phyloP scores from a whole-genome alignment of 2,113 vertebrate genomes.

The Indri indri region DNA sequence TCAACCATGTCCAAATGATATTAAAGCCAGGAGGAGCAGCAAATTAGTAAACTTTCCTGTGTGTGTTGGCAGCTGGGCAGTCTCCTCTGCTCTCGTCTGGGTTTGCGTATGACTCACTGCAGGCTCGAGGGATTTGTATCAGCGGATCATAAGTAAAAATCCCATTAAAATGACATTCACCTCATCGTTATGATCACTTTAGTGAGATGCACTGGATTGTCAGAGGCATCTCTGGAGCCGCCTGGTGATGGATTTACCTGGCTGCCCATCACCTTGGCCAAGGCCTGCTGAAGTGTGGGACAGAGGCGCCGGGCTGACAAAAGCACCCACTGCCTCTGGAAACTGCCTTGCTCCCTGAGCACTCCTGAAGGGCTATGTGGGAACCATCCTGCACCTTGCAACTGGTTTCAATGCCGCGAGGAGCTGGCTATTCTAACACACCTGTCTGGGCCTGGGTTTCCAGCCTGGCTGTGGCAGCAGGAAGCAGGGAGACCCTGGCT shows the following conservation, averaged over 20 bases:
- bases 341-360: neutral
- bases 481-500: neutral
- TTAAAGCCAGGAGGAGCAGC: neutral
- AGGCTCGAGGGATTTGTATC: neutral
- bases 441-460: neutral
- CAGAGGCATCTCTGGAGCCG: constrained; percentile 16
- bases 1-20: neutral
- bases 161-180: neutral
- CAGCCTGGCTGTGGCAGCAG: neutral
- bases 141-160: constrained; percentile 44
- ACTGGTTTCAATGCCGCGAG: neutral
- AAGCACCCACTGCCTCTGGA: neutral
- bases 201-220: neutral
- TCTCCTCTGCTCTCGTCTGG: neutral
- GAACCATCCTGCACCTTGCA: neutral
- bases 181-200: neutral
- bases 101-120: constrained; percentile 24
- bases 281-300: neutral
- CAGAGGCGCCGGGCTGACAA: neutral
- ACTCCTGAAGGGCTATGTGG: neutral
- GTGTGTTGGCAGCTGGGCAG: neutral
- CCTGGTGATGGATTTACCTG: neutral
- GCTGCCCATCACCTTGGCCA: neutral
- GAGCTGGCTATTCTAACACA: neutral
- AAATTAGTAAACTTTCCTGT: neutral